Evolutionary conservation across 1,140 invertebrate genomes (phyloP), one percentile per base, ranked within the genome.

Genomic region (Parasteatoda tepidariorum): DNA sequence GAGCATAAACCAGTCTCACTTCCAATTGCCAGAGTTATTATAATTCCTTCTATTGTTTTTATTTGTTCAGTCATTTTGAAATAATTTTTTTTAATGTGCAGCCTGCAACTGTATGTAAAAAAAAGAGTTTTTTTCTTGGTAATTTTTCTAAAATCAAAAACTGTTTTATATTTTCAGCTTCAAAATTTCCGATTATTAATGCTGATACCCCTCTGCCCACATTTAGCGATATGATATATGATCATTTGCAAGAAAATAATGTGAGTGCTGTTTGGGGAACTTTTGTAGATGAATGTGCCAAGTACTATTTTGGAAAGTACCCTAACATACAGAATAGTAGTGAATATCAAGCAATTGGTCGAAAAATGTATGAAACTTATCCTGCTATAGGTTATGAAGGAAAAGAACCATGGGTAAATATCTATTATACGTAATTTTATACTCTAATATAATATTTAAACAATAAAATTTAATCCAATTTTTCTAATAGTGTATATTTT

Each of bases 261-360:
- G 18, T 74, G 15, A 83, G 38, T 57, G 70, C 70, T 55, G 61
- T 83, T 5, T 83, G 81, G 81, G 81, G 81, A 18, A 26, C 61
- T 13, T 83, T 83, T 66, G 38, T 83, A 13, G 81, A 83, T 26
- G 81, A 83, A 22, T 83, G 81, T 74, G 81, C 81, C 3, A 73
- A 74, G 54, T 67, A 83, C 28, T 83, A 83, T 33, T 83, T 41
- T 55, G n/a, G 61, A 54, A 73, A 55, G 5, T 83, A 30, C 24
- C 81, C 81, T n/a, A 74, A 64, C 22, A 83, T 83, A 33, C 81
- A 83, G 31, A 83, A 83, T 33, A 83, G 81, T 22, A 83, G 81
- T 66, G 81, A 83, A 28, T 83, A 83, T 38, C 81, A 83, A 66
- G 61, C 70, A 2, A 83, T 83, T 83, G 81, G 81, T 15, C 41